phyloP scores from a whole-genome alignment of 2,113 vertebrate genomes.

The Cheilinus undulatus region DNA sequence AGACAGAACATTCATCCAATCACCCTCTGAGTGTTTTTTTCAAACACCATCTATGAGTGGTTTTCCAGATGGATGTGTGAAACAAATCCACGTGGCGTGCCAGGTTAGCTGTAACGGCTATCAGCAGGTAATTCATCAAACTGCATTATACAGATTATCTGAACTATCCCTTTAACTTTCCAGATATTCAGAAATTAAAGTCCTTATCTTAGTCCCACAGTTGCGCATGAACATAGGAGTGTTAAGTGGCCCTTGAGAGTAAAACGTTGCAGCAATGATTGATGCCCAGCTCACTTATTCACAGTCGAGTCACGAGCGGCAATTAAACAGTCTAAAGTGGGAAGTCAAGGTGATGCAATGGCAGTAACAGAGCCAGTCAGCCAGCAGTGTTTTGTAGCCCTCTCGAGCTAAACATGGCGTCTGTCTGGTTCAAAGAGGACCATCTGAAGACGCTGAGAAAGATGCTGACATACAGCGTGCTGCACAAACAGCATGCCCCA shows the following conservation, averaged over 20 bases:
- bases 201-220: background rate
- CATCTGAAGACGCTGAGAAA: constrained; percentile 35
- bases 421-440: constrained; percentile 53
- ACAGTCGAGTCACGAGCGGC: constrained; percentile 40
- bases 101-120: no score
- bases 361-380: constrained; percentile 45
- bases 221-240: background rate
- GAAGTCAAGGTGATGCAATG: constrained; percentile 62
- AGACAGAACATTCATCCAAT: no score
- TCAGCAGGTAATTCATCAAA: no score
- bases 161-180: no score
- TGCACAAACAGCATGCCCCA: constrained; percentile 23
- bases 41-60: no score
- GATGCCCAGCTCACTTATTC: constrained; percentile 19
- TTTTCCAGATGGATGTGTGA: no score
- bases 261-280: constrained; percentile 9
- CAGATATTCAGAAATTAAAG: no score
- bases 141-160: no score
- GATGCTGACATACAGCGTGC: constrained; percentile 45
- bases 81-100: no score
- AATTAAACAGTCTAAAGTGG: constrained; percentile 51
- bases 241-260: constrained; percentile 2
- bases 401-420: constrained; percentile 37
- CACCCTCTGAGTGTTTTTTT: no score
- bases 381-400: constrained; percentile 35